A percentile compares a stretch with the other conserved stretches of the same genome.
phyloP scores from a whole-genome alignment of 2,797 vertebrate species.

The Sebastes paucispinis region DNA sequence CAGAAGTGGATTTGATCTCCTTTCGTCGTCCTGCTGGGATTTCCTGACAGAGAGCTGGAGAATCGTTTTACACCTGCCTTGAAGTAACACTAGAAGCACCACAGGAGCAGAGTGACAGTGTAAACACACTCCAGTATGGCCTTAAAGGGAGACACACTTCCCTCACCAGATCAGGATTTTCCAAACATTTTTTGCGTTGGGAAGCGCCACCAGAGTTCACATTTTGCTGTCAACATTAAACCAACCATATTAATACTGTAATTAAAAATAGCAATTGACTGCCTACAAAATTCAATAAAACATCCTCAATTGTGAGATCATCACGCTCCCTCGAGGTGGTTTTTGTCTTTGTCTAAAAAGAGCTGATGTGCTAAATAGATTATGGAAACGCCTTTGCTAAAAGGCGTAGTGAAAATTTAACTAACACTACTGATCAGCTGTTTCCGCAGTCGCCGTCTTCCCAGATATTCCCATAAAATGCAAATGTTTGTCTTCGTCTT shows the following conservation, averaged over 20 bases:
- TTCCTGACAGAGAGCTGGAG: constrained; percentile 31
- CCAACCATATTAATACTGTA: neutral
- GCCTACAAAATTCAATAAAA: no score
- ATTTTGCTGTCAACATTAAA: neutral
- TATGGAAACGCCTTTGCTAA: no score
- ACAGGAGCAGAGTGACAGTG: constrained; percentile 24
- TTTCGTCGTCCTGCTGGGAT: constrained; percentile 39
- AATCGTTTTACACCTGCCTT: constrained; percentile 40
- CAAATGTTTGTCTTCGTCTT: no score
- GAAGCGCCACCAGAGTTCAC: neutral
- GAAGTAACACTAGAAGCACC: constrained; percentile 33
- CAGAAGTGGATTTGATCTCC: constrained; percentile 30
- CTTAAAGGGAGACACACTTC: neutral
- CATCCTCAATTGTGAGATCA: no score
- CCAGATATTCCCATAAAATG: no score
- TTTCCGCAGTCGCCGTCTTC: no score
- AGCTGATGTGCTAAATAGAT: no score
- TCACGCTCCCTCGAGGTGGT: no score
- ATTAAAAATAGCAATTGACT: neutral
- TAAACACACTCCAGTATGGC: constrained; percentile 40
- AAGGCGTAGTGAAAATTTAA: no score
- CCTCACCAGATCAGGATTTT: neutral
- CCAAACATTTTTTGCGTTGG: neutral
- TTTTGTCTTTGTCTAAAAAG: no score
- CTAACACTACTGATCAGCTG: no score